Base-by-base conservation (phyloP, 2,113 vertebrate species). In the Psittacus erithacus region DNA sequence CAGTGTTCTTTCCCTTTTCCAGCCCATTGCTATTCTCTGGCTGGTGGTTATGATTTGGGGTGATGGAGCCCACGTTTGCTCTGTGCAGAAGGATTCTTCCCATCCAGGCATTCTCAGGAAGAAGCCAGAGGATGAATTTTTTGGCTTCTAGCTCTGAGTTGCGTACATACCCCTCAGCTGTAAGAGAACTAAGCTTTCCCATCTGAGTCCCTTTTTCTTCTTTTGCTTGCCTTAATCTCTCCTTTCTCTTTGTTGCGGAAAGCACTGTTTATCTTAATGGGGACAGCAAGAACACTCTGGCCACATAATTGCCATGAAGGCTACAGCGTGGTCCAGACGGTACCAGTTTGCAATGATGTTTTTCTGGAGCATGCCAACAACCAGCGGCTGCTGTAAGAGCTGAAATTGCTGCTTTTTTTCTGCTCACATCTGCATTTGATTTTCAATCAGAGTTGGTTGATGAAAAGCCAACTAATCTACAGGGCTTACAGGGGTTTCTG, bases 381-480 rank as follows among this genome's bases (percentile, higher is more conserved):
- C 65, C 38, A 84, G 90, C 53, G 22, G 90, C 93, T 93, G 93
- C 96, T 87, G 86, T 6, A 80, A 82, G 96, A 71, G 83, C 93
- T 92, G 92, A 62, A 64, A 63, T 50, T 53, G 79, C 88, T 84
- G 85, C 79, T 77, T 92, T 62, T 59, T 81, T 57, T 50, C 88
- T 82, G 60, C 57, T 76, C 93, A 92, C 96, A 97, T 97, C 96
- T 97, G 97, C 38, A 7, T 91, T 47, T 87, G n/a, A 97, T 97
- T 97, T 90, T 44, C 96, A 90, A 59, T 87, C 94, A 95, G 92
- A 52, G 71, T 33, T 55, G n/a, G 17, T 14, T 96, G 96, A 94
- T 46, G 78, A 83, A 49, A 69, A 90, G 92, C 95, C 96, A 97
- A 3, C 81, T 91, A 35, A 95, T 94, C 93, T 80, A 24, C 91